Percentiles rank a stretch among this genome's conserved stretches.
Conservation (phyloP, 1,140 invertebrate species). For the Drosophila tani region DNA sequence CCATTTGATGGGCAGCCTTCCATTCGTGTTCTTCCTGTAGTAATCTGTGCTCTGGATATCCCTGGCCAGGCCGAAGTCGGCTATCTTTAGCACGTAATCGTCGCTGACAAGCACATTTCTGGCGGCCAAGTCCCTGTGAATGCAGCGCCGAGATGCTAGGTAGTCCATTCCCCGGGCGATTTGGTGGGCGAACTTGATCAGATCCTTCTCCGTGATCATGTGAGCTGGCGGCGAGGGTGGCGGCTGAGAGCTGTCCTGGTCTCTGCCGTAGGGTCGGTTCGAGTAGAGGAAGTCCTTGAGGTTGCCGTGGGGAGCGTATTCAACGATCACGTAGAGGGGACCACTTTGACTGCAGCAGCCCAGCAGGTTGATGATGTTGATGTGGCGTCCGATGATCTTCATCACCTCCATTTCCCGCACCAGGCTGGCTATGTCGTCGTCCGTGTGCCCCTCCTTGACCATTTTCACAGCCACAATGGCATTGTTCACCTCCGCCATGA, state of each 20-base stretch:
- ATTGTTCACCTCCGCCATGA: constrained; percentile 93
- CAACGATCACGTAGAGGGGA: constrained; percentile 97
- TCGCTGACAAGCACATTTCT: constrained; percentile 98
- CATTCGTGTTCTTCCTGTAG: constrained; percentile 98
- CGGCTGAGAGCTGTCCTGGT: constrained; percentile 85
- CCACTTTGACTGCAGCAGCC: constrained; percentile 98
- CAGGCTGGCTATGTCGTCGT: constrained; percentile 98
- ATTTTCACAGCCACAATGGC: constrained; percentile 99
- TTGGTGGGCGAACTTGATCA: constrained; percentile 98
- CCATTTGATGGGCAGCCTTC: constrained; percentile 98
- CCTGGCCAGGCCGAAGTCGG: constrained; percentile 98
- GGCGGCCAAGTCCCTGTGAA: constrained; percentile 98
- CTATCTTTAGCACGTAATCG: constrained; percentile 97
- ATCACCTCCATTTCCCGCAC: constrained; percentile 99
- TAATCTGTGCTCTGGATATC: constrained; percentile 98
- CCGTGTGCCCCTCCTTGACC: constrained; percentile 99
- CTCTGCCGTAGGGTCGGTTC: constrained; percentile 88
- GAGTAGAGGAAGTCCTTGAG: constrained; percentile 96
- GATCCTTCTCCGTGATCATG: constrained; percentile 95
- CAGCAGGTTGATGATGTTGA: constrained; percentile 98
- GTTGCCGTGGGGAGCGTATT: constrained; percentile 97
- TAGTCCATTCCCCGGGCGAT: constrained; percentile 99
- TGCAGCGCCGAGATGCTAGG: constrained; percentile 95
- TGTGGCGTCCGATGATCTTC: constrained; percentile 98
- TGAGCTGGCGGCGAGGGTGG: constrained; percentile 87